A percentile compares a stretch with the other conserved stretches of the same genome.
These are phyloP conservation scores for Tringa solitaria DNA, from an alignment of 2,113 vertebrate genomes.

Conservation along the genomic window DNA sequence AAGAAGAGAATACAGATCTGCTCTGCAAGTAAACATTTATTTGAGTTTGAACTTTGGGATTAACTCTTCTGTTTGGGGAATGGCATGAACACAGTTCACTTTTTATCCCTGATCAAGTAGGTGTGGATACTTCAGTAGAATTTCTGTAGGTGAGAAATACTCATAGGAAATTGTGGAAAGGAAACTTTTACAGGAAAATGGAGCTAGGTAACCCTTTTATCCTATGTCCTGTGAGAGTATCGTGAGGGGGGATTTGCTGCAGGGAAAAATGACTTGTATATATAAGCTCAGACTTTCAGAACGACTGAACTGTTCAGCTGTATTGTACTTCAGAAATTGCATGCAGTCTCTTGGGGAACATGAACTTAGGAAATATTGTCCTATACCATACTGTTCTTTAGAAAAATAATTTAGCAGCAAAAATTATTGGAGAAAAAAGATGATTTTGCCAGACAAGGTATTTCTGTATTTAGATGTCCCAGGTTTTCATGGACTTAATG, in stretches of 20 bases:
- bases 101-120: not conserved
- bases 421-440: not conserved
- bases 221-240: not conserved
- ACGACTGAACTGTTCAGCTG: not conserved
- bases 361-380: not conserved
- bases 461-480: not conserved
- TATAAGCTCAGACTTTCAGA: not conserved
- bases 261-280: not conserved
- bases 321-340: not conserved
- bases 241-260: not conserved
- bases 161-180: not conserved
- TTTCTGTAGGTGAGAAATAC: not conserved
- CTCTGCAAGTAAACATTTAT: not conserved
- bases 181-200: not conserved
- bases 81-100: fast-evolving
- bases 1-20: not conserved
- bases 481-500: not conserved
- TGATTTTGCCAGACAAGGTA: not conserved
- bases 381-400: not conserved
- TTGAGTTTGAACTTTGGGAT: not conserved
- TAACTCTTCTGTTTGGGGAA: not conserved
- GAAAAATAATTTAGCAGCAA: not conserved
- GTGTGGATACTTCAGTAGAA: not conserved
- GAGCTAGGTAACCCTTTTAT: not conserved
- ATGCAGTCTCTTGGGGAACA: not conserved